phyloP scores from a whole-genome alignment of 2,113 vertebrate genomes.

The Hyperopisus bebe region DNA sequence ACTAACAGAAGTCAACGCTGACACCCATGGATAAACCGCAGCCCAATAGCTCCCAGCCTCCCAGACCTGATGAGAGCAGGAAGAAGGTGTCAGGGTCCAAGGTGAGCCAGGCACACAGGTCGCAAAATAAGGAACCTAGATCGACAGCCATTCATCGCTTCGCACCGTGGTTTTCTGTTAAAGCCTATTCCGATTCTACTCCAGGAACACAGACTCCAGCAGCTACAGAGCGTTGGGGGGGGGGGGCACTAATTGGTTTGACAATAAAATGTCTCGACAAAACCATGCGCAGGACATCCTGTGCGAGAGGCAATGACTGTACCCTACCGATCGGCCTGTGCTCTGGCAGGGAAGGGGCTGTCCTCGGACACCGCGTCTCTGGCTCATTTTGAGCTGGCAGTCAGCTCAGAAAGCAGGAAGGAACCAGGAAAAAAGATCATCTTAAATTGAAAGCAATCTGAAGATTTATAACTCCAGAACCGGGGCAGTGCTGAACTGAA shows the following conservation, averaged over 20 bases:
- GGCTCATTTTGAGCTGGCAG: not conserved
- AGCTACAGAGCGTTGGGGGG: not conserved
- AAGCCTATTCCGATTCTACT: not conserved
- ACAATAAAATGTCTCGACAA: not conserved
- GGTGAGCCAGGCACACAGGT: not conserved
- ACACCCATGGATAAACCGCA: conserved; percentile 48
- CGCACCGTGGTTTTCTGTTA: not conserved
- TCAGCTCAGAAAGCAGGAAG: not conserved
- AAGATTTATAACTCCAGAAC: not conserved
- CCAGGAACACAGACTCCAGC: not conserved
- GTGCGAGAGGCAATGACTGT: not conserved
- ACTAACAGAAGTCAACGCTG: conserved; percentile 34
- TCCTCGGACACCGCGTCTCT: not conserved
- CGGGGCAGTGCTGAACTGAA: not conserved
- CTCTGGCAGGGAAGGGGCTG: not conserved
- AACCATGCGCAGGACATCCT: not conserved
- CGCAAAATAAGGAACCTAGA: too few relatives aligned
- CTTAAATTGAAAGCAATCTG: not conserved
- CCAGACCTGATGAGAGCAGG: not conserved
- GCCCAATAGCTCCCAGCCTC: conserved; percentile 16
- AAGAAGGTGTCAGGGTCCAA: not conserved
- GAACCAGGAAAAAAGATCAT: not conserved
- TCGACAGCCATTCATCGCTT: not conserved
- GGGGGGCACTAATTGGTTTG: not conserved
- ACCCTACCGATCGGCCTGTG: not conserved